These are phyloP conservation scores for Actinernus sp. DNA, from an alignment of 92 coral and sea anemone genomes.

Conservation along the genomic window DNA sequence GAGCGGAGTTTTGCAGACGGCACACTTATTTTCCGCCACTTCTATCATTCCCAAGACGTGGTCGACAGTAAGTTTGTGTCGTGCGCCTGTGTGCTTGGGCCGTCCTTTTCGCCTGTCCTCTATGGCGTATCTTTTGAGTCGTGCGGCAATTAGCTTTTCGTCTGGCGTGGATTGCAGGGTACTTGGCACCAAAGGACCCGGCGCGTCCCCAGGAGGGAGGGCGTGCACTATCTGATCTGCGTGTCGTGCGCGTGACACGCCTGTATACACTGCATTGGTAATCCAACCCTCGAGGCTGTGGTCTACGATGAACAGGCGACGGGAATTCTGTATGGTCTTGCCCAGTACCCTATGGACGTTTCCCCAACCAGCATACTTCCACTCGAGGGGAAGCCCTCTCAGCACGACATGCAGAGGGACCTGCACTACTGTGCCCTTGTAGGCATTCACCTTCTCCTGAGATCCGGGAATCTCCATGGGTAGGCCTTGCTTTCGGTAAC, in stretches of 20 bases:
- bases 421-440: too few relatives aligned
- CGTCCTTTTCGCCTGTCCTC: constrained; percentile 42
- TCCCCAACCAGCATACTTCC: constrained; percentile 28
- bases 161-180: constrained; percentile 17
- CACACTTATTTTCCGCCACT: too few relatives aligned
- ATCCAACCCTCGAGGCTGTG: constrained; percentile 33
- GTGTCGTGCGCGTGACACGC: constrained; percentile 7
- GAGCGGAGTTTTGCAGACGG: too few relatives aligned
- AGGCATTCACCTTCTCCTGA: too few relatives aligned
- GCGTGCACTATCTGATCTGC: constrained; percentile 16
- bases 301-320: too few relatives aligned
- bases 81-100: constrained; percentile 4
- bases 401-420: too few relatives aligned
- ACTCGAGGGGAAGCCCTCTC: too few relatives aligned
- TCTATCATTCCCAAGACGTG: too few relatives aligned
- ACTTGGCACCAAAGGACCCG: constrained; percentile 11
- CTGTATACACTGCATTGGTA: constrained; percentile 33
- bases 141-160: constrained; percentile 15
- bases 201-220: constrained; percentile 1
- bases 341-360: too few relatives aligned
- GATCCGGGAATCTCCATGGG: too few relatives aligned
- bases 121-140: constrained; percentile 26
- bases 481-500: constrained; percentile 19
- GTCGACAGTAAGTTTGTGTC: too few relatives aligned
- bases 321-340: too few relatives aligned